phyloP scores from a whole-genome alignment of 2,113 vertebrate species.

The Xiphophorus couchianus region DNA sequence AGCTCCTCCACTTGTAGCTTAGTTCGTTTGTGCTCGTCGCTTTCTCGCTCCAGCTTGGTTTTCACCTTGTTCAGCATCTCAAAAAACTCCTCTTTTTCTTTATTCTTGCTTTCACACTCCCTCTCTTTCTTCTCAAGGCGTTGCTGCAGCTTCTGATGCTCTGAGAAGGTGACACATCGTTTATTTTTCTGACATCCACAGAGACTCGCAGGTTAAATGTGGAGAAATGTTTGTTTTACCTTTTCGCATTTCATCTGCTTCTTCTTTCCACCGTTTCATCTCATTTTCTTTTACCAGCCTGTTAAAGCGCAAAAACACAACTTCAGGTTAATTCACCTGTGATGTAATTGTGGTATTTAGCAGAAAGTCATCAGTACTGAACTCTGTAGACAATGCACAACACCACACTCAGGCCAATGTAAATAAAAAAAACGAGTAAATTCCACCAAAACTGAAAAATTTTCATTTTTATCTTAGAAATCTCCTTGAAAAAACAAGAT shows the following conservation, averaged over 20 bases:
- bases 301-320: neutral
- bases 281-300: conserved; percentile 97
- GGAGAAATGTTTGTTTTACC: conserved; percentile 65
- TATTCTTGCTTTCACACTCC: conserved; percentile 93
- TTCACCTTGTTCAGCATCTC: conserved; percentile 95
- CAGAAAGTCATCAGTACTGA: neutral
- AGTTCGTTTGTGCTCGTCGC: conserved; percentile 86
- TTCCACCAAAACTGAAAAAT: no score
- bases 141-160: conserved; percentile 92
- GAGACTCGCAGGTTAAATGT: neutral
- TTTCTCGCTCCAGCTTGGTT: conserved; percentile 93
- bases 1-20: conserved; percentile 89
- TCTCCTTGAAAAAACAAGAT: no score
- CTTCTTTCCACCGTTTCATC: conserved; percentile 96
- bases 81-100: conserved; percentile 98
- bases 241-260: conserved; percentile 97
- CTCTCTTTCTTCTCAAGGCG: conserved; percentile 94
- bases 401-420: neutral
- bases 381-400: neutral
- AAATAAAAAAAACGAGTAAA: no score
- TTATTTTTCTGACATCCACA: neutral
- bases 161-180: conserved; percentile 61
- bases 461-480: no score
- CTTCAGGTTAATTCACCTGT: neutral
- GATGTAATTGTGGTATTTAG: neutral